Evolutionary conservation across 2,888 invertebrate species (phyloP), one percentile per base, ranked within the genome.

Genomic region (Actias luna): DNA sequence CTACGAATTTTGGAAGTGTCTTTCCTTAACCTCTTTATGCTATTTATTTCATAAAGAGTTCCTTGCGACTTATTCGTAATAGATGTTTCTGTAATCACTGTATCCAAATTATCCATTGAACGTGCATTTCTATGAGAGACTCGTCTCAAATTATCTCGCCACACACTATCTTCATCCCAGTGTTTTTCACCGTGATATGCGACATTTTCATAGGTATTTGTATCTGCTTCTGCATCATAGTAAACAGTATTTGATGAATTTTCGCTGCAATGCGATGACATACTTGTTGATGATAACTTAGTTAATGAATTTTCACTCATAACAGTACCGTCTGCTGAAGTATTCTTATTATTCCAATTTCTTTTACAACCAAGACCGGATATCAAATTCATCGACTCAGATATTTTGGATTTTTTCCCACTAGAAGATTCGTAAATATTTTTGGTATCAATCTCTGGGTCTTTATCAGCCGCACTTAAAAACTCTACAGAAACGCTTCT

Each of bases 81-180:
- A 2, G 80, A 68, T 62, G 76, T 65, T 61, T 85, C 87, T 18
- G 71, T 67, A 27, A 85, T 84, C 69, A 85, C 75, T 16, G 86
- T 78, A 71, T 97, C 97, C 62, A 97, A 93, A 84, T 97, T 96
- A 74, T 97, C 97, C 88, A 97, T 92, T 0, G 97, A 97, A 62
- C 96, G 94, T 0, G 97, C 97, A 78, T 97, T 97, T 42, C 97
- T 93, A 73, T 97, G 95, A 66, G 97, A 97, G 0, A 96, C 96
- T 67, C 95, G 93, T 66, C 97, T 93, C 60, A 97, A 88, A 76
- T 96, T 96, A 77, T 97, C 97, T 63, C 96, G 93, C 97, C 97
- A 97, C 35, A 97, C 88, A 8, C 94, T 89, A 85, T 97, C 97
- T 85, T 97, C 96, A 78, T 97, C 97, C 97, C 97, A 97, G 46